Conservation (phyloP, 2,888 invertebrate species). For the Mythimna impura region DNA sequence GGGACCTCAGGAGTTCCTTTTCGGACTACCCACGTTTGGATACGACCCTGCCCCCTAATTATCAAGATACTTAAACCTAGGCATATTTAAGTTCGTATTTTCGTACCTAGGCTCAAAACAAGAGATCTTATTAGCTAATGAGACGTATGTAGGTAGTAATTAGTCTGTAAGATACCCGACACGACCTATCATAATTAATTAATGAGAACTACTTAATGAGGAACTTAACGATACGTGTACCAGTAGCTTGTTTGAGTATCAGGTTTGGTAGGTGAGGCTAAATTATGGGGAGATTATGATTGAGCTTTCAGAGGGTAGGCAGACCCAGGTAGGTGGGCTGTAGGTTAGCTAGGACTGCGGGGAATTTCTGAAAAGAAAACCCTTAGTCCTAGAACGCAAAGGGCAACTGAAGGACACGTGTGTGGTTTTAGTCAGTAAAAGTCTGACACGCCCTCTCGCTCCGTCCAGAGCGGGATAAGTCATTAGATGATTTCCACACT, state of each 20-base stretch:
- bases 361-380: too few species aligned
- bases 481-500: too few species aligned
- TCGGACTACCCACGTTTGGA: not conserved
- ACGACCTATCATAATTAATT: constrained; percentile 52
- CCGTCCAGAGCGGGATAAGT: too few species aligned
- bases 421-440: too few species aligned
- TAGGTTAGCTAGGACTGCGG: too few species aligned
- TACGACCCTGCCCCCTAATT: constrained; percentile 21
- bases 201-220: constrained; percentile 47
- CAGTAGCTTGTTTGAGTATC: constrained; percentile 10
- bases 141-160: constrained; percentile 34
- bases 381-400: too few species aligned
- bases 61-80: constrained; percentile 9
- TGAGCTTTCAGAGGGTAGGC: not conserved
- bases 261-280: constrained; percentile 41
- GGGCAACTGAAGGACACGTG: too few species aligned
- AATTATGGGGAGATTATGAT: not conserved
- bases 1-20: too few species aligned
- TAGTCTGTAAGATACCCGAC: constrained; percentile 48
- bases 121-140: constrained; percentile 43
- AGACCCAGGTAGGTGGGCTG: too few species aligned
- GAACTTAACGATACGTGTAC: constrained; percentile 29
- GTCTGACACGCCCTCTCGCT: too few species aligned
- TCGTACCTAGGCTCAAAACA: not conserved
- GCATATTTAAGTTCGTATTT: not conserved